Evolutionary conservation across 1,140 invertebrate species (phyloP).

Genomic region (Sycophaga agraensis): DNA sequence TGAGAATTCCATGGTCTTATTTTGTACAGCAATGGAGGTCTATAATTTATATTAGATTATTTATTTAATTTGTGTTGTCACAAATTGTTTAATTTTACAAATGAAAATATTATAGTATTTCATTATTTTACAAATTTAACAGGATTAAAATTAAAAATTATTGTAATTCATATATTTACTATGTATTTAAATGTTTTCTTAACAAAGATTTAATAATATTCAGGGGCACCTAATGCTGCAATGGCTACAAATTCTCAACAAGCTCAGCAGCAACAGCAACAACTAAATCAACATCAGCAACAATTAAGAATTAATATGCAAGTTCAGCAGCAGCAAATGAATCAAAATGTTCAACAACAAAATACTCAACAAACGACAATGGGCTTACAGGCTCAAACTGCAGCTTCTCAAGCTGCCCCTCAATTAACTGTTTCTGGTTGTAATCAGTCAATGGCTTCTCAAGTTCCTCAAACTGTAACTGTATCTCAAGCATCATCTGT

Average conservation of each 20-base stretch:
- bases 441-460: constrained; percentile 44
- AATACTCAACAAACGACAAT: constrained; percentile 53
- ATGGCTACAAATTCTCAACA: constrained; percentile 56
- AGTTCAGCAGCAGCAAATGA: constrained; percentile 53
- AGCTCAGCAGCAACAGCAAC: constrained; percentile 49
- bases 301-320: constrained; percentile 48
- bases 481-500: constrained; percentile 41
- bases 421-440: constrained; percentile 48
- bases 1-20: not conserved
- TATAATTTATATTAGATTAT: too few relatives aligned
- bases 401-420: constrained; percentile 39
- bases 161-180: too few relatives aligned
- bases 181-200: too few relatives aligned
- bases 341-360: constrained; percentile 48
- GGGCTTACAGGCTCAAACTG: constrained; percentile 41
- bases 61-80: too few relatives aligned
- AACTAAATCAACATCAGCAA: constrained; percentile 41
- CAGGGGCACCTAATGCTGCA: constrained; percentile 42
- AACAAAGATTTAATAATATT: not conserved
- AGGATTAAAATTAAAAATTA: too few relatives aligned
- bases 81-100: too few relatives aligned
- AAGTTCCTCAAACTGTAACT: constrained; percentile 49
- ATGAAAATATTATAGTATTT: too few relatives aligned
- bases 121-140: too few relatives aligned
- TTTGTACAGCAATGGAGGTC: too few relatives aligned